Evolutionary conservation across 2,888 invertebrate species (phyloP).

Genomic region (Tinea semifulvella): DNA sequence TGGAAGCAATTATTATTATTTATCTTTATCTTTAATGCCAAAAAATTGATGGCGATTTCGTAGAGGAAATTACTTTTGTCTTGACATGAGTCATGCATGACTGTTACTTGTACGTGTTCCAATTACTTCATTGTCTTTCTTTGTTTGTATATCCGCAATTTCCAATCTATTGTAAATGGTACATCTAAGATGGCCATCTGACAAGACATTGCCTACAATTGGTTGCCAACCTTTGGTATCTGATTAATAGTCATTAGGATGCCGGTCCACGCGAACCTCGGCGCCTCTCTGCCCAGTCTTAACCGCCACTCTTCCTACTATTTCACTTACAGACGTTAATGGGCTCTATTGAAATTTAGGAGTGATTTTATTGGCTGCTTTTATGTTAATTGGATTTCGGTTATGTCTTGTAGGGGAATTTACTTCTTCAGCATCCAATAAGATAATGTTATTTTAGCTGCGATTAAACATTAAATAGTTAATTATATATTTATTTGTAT

Average conservation of each 20-base stretch:
- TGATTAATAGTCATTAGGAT: constrained; percentile 37
- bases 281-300: constrained; percentile 23
- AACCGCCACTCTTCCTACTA: constrained; percentile 15
- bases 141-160: constrained; percentile 1
- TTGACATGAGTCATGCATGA: too few relatives aligned
- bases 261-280: constrained; percentile 26
- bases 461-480: too few relatives aligned
- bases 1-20: too few relatives aligned
- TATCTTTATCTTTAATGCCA: too few relatives aligned
- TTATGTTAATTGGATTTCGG: constrained; percentile 37
- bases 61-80: background rate
- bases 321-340: constrained; percentile 38
- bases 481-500: too few relatives aligned
- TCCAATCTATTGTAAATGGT: constrained; percentile 9
- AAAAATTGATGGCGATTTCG: background rate
- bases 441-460: too few relatives aligned
- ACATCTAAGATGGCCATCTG: constrained; percentile 9
- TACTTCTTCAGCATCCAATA: too few relatives aligned
- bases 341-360: constrained; percentile 41
- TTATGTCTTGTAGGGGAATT: constrained; percentile 9
- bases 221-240: constrained; percentile 25
- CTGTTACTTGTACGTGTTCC: too few relatives aligned
- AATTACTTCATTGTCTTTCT: too few relatives aligned
- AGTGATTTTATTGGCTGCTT: constrained; percentile 42
- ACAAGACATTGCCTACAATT: constrained; percentile 7